A percentile compares a stretch with the other conserved stretches of the same genome.
phyloP scores from a whole-genome alignment of 2,113 vertebrate species.

The Scartelaos histophorus region DNA sequence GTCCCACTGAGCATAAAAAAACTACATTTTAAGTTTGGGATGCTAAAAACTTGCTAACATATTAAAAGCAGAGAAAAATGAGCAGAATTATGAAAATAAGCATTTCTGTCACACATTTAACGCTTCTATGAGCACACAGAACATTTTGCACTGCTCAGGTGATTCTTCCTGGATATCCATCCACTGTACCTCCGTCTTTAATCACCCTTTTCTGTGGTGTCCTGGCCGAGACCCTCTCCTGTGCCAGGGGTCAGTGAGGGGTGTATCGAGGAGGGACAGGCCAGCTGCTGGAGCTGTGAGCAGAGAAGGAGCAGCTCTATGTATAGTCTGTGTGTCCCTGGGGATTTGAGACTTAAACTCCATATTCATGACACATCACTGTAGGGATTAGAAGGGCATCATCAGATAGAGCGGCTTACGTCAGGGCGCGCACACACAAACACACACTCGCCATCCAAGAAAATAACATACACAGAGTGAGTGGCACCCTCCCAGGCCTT shows the following conservation, averaged over 20 bases:
- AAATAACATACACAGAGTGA: slow-evolving; percentile 31
- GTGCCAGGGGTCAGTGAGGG: slow-evolving; percentile 52
- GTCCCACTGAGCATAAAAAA: background rate
- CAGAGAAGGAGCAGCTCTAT: slow-evolving; percentile 64
- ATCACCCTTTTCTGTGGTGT: slow-evolving; percentile 43
- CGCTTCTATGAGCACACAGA: slow-evolving; percentile 11
- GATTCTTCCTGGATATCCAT: slow-evolving; percentile 32
- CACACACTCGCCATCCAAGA: slow-evolving; percentile 20
- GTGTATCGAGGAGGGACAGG: slow-evolving; percentile 29
- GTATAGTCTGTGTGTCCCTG: slow-evolving; percentile 80
- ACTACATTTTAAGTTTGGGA: background rate
- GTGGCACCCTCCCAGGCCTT: slow-evolving; percentile 40
- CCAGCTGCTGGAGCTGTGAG: slow-evolving; percentile 42
- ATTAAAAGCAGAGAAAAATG: background rate
- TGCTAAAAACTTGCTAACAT: background rate
- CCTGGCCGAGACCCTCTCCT: slow-evolving; percentile 28
- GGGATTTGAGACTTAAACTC: slow-evolving; percentile 86
- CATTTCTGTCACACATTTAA: slow-evolving; percentile 9
- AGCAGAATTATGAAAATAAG: slow-evolving; percentile 8
- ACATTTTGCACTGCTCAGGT: slow-evolving; percentile 28
- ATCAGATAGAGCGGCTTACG: slow-evolving; percentile 80
- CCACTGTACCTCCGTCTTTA: slow-evolving; percentile 44
- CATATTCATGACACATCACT: slow-evolving; percentile 87
- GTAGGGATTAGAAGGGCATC: slow-evolving; percentile 84
- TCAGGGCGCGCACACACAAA: slow-evolving; percentile 41